Evolutionary conservation across 2,113 vertebrate species (phyloP), one percentile per base, ranked within the genome.

Genomic region (Rattus rattus): DNA sequence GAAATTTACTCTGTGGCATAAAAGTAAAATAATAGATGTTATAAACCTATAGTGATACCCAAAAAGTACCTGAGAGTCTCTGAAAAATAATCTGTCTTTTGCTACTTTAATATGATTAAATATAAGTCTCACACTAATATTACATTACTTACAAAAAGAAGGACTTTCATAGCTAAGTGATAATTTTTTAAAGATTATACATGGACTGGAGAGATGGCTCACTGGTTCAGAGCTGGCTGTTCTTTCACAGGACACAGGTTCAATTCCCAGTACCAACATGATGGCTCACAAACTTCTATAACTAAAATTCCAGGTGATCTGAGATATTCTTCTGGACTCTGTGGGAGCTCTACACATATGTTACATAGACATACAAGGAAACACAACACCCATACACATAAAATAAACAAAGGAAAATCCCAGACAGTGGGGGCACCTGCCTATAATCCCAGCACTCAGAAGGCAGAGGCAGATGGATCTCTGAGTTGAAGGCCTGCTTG

Each of bases 21-120:
- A 49, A 96, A 93, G 69, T 96, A 94, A 79, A 85, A 94, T 88
- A 94, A 79, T 83, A 90, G 52, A 86, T 87, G 10, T 43, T 22
- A 87, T 93, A 76, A 19, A 76, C 39, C 28, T 84, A 70, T 26
- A 93, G 9, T 90, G 47, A 75, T 75, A 22, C 89, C 69, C 79
- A 79, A 93, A 93, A 14, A 19, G 70, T 76, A 72, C 52, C 81
- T 94, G 59, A 88, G 56, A 91, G 81, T 88, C 52, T 89, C 88
- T 70, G 47, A 17, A n/a, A 93, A 65, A 76, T 94, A 80, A 56
- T 90, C n/a, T 43, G 33, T 92, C 59, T 30, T 95, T 52, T 96
- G 63, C 73, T 88, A 75, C 61, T 65, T 91, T 94, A 91, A 93
- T 52, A 94, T 83, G 56, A 87, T 83, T 69, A 43, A 92, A 88